Conservation (phyloP, 2,797 vertebrate genomes). For the Lophotriccus pileatus region DNA sequence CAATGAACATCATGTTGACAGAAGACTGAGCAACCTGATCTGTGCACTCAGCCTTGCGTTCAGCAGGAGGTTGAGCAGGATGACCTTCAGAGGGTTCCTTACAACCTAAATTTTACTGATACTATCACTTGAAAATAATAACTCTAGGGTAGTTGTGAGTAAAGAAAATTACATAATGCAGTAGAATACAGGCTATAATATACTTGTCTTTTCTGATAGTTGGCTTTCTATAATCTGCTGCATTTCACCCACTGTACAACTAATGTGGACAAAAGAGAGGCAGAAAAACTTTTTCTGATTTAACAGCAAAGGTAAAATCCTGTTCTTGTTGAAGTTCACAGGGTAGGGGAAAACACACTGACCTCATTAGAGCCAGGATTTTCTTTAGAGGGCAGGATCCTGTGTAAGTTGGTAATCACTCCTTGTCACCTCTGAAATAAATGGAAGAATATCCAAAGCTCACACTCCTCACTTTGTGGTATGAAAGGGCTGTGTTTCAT, state of each 20-base stretch:
- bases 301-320: not conserved
- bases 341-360: not conserved
- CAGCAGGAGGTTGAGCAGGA: not conserved
- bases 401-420: not conserved
- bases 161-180: not conserved
- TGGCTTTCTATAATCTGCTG: not conserved
- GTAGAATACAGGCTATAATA: not conserved
- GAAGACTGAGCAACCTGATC: not conserved
- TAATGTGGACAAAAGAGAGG: not conserved
- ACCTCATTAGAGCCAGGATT: conserved; percentile 13
- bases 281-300: not conserved
- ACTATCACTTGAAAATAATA: not conserved
- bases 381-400: not conserved
- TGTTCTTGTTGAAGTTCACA: not conserved
- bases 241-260: not conserved
- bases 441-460: conserved; percentile 2
- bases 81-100: not conserved
- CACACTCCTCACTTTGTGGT: not conserved
- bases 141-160: not conserved
- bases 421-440: conserved; percentile 11
- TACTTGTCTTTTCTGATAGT: not conserved
- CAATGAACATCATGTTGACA: not conserved
- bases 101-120: not conserved
- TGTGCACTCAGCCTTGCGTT: not conserved
- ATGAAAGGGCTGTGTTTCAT: not conserved